These are phyloP conservation scores for Idaea aversata DNA, from an alignment of 2,888 invertebrate species.

Conservation along the genomic window DNA sequence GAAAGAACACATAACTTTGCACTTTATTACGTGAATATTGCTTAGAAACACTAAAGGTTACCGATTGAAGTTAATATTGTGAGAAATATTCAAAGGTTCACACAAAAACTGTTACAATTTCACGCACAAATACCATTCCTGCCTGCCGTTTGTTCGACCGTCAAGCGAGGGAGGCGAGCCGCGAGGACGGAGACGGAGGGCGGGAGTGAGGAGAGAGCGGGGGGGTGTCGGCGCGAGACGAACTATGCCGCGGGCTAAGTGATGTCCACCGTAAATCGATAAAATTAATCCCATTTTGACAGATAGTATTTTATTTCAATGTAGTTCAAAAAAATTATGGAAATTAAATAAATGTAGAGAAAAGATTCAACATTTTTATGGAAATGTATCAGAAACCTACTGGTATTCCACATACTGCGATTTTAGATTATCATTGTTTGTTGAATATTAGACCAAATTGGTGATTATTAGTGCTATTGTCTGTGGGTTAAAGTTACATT, in stretches of 20 bases:
- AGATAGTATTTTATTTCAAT: neutral
- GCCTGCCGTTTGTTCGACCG: conserved; percentile 52
- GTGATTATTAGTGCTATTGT: no score
- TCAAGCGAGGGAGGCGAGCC: conserved; percentile 11
- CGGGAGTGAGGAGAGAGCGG: conserved; percentile 25
- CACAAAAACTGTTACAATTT: conserved; percentile 70
- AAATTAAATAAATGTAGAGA: no score
- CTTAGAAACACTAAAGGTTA: conserved; percentile 46
- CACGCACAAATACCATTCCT: conserved; percentile 71
- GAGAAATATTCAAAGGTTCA: conserved; percentile 67
- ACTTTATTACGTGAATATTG: conserved; percentile 41
- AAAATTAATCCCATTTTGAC: neutral
- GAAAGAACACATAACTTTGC: conserved; percentile 54
- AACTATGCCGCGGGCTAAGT: conserved; percentile 4
- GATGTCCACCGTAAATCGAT: conserved; percentile 6
- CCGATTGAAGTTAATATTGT: conserved; percentile 47
- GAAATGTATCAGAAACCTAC: no score
- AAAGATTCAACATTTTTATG: no score
- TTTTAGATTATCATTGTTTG: no score
- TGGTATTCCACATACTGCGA: no score
- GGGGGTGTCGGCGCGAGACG: conserved; percentile 19
- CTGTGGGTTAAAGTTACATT: no score
- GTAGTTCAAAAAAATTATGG: neutral
- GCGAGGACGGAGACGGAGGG: conserved; percentile 31
- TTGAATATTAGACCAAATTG: no score